Percentiles rank a stretch among this genome's conserved stretches.
These are phyloP conservation scores for Drosophila yooni DNA, from an alignment of 2,888 invertebrate genomes.

Conservation along the genomic window DNA sequence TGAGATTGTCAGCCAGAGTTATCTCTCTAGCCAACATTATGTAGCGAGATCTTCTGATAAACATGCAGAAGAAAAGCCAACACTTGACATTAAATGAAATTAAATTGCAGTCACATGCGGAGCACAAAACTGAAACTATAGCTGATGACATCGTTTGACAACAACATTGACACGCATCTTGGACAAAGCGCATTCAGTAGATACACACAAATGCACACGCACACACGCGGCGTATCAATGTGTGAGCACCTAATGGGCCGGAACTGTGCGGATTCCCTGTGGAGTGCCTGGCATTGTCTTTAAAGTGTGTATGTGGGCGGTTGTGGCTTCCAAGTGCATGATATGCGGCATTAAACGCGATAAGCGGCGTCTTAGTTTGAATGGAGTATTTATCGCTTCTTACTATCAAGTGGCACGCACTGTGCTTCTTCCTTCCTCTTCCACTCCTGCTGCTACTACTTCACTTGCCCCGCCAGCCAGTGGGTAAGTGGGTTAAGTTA, in stretches of 20 bases:
- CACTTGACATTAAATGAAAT: conserved; percentile 74
- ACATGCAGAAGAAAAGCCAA: conserved; percentile 5
- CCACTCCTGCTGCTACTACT: not conserved
- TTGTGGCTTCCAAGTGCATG: conserved; percentile 48
- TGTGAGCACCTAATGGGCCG: conserved; percentile 70
- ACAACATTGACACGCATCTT: conserved; percentile 76
- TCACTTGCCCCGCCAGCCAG: conserved; percentile 1
- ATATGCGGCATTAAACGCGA: conserved; percentile 65
- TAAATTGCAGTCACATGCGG: conserved; percentile 57
- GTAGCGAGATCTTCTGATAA: conserved; percentile 48
- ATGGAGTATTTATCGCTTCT: conserved; percentile 36
- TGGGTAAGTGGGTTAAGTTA: conserved; percentile 52
- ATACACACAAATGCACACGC: conserved; percentile 12
- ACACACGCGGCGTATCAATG: conserved; percentile 13
- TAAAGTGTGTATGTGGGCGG: not conserved
- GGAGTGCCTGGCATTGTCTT: conserved; percentile 43
- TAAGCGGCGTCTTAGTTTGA: conserved; percentile 58
- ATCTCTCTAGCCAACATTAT: conserved; percentile 3
- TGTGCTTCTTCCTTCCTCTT: conserved; percentile 10
- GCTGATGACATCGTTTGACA: conserved; percentile 79
- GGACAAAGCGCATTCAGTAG: conserved; percentile 49
- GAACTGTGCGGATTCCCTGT: conserved; percentile 37
- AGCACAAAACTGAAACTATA: conserved; percentile 15
- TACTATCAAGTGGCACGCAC: conserved; percentile 42
- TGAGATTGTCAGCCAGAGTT: conserved; percentile 47